A percentile compares a stretch with the other conserved stretches of the same genome.
Evolutionary conservation across 2,888 invertebrate genomes (phyloP).

Genomic region (Tetropium fuscum): DNA sequence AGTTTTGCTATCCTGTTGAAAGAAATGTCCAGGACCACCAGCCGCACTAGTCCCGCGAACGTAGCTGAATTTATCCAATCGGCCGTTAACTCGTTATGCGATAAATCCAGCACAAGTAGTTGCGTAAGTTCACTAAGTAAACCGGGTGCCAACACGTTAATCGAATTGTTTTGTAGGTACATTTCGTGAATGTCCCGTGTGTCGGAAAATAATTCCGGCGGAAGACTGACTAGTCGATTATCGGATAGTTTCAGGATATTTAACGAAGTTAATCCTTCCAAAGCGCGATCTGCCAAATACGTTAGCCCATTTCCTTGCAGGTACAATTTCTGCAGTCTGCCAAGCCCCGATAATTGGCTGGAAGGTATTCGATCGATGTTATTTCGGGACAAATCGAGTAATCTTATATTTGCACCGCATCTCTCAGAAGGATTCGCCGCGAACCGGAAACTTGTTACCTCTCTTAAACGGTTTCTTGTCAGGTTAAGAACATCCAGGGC

Average conservation of each 20-base stretch:
- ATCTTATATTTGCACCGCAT: conserved; percentile 77
- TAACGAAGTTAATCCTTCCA: conserved; percentile 80
- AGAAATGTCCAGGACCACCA: conserved; percentile 83
- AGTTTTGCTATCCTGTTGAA: conserved; percentile 81
- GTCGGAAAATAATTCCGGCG: conserved; percentile 85
- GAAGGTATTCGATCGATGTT: conserved; percentile 81
- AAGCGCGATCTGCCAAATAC: conserved; percentile 81
- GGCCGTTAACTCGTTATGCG: conserved; percentile 82
- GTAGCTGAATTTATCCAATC: conserved; percentile 88
- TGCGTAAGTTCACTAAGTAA: conserved; percentile 82
- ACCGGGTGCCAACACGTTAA: conserved; percentile 84
- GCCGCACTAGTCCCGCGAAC: conserved; percentile 80
- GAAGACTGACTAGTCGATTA: conserved; percentile 83
- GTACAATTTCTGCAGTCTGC: conserved; percentile 78
- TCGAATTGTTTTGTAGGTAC: conserved; percentile 84
- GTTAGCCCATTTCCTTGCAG: conserved; percentile 82
- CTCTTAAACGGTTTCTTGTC: conserved; percentile 82
- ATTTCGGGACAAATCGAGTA: conserved; percentile 83
- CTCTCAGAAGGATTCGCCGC: conserved; percentile 71
- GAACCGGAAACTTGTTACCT: conserved; percentile 80
- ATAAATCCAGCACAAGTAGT: conserved; percentile 81
- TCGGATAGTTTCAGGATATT: conserved; percentile 82
- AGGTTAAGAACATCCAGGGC: conserved; percentile 82
- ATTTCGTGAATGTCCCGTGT: conserved; percentile 83
- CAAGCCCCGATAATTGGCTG: conserved; percentile 77